These are phyloP conservation scores for Teleogryllus occipitalis DNA, from an alignment of 1,140 invertebrate species.

Conservation along the genomic window DNA sequence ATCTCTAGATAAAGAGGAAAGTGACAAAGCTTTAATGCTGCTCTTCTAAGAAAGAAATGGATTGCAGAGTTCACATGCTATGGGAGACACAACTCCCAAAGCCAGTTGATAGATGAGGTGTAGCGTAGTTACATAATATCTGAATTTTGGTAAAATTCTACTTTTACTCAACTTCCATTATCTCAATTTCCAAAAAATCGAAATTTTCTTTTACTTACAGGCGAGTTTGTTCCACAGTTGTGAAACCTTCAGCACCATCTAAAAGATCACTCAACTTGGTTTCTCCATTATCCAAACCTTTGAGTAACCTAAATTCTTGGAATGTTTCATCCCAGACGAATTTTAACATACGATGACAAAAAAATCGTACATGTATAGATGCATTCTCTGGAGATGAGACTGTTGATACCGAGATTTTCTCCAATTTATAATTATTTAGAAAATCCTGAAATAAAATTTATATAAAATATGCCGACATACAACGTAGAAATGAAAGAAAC, in stretches of 20 bases:
- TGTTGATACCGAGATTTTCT: neutral
- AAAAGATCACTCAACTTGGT: neutral
- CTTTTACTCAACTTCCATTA: too few relatives aligned
- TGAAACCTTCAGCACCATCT: neutral
- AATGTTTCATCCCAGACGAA: constrained; percentile 14
- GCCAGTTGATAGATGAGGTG: too few relatives aligned
- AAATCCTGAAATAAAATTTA: constrained; percentile 8
- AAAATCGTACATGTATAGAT: constrained; percentile 10
- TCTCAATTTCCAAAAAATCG: too few relatives aligned
- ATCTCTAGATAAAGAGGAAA: too few relatives aligned
- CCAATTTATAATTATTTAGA: neutral
- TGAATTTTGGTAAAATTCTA: too few relatives aligned
- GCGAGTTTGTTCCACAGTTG: constrained; percentile 9
- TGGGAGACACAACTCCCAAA: too few relatives aligned
- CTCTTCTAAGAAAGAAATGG: too few relatives aligned
- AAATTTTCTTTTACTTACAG: neutral
- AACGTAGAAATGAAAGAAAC: neutral
- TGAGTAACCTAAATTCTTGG: neutral
- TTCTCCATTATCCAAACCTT: constrained; percentile 14
- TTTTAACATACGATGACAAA: constrained; percentile 10
- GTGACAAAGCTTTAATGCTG: too few relatives aligned
- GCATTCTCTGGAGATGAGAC: neutral
- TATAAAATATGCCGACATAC: neutral
- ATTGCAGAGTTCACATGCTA: too few relatives aligned
- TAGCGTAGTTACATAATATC: too few relatives aligned